Evolutionary conservation across 2,797 vertebrate species (phyloP).

Genomic region (Smutsia gigantea): DNA sequence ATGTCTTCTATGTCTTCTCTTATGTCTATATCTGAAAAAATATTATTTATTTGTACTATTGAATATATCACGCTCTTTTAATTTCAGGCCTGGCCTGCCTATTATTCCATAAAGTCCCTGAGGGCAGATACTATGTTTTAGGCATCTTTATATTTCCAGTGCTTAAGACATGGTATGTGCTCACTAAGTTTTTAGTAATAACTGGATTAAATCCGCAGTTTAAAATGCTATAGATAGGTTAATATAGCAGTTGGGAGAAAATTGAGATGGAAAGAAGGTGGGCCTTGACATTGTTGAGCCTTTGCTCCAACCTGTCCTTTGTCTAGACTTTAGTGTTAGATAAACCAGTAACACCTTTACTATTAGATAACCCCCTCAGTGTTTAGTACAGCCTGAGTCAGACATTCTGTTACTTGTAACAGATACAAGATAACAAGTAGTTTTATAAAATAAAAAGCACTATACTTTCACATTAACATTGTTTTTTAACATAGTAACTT

Average conservation of each 20-base stretch:
- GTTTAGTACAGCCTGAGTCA: background rate
- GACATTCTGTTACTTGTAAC: constrained; percentile 2
- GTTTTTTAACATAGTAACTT: background rate
- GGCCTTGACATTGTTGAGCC: background rate
- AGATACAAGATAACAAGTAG: background rate
- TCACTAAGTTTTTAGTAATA: constrained; percentile 17
- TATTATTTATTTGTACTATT: background rate
- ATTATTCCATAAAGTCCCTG: background rate
- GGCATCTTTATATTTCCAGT: background rate
- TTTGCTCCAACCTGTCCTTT: background rate
- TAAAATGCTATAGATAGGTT: constrained; percentile 9
- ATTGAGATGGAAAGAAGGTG: background rate
- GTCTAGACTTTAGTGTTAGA: background rate
- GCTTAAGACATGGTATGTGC: background rate
- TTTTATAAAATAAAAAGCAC: constrained; percentile 45
- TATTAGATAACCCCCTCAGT: background rate
- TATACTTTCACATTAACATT: background rate
- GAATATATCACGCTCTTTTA: background rate
- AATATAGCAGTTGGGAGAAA: background rate
- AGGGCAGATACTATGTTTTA: background rate
- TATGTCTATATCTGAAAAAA: background rate
- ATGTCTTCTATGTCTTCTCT: background rate
- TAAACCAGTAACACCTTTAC: background rate
- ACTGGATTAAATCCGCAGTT: background rate
- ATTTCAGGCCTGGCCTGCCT: background rate